Percentiles rank a stretch among this genome's conserved stretches.
phyloP scores from a whole-genome alignment of 2,888 invertebrate genomes.

The Hemaris fuciformis region DNA sequence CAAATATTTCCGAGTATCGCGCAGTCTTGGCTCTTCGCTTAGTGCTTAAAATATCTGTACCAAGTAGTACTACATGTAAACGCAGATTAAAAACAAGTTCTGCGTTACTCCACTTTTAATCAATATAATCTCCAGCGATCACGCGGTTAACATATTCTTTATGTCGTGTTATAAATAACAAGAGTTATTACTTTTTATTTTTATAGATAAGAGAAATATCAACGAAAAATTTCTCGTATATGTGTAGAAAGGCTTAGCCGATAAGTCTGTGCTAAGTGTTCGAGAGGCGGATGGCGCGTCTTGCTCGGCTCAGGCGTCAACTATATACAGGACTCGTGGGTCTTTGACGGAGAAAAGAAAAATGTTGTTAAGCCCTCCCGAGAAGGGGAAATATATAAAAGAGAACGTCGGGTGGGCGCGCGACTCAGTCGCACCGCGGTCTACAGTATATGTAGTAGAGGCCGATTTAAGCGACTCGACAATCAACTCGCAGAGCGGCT shows the following conservation, averaged over 20 bases:
- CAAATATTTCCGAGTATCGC: not conserved
- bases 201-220: no score
- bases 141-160: not conserved
- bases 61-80: not conserved
- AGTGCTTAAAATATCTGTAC: not conserved
- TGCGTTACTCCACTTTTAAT: not conserved
- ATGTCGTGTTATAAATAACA: no score
- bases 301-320: slow-evolving; percentile 44
- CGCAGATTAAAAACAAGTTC: not conserved
- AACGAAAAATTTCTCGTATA: no score
- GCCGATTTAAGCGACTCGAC: slow-evolving; percentile 29
- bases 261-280: slow-evolving; percentile 23
- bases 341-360: slow-evolving; percentile 50
- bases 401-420: slow-evolving; percentile 57
- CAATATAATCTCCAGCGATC: not conserved
- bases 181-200: no score
- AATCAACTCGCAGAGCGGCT: slow-evolving; percentile 21
- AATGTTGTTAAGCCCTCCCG: slow-evolving; percentile 42
- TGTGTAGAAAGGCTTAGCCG: not conserved
- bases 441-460: slow-evolving; percentile 48
- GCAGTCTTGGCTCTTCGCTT: not conserved
- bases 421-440: slow-evolving; percentile 68
- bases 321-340: slow-evolving; percentile 47
- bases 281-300: slow-evolving; percentile 33
- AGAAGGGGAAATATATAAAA: slow-evolving; percentile 73